A percentile compares a stretch with the other conserved stretches of the same genome.
These are phyloP conservation scores for Melanotaenia boesemani DNA, from an alignment of 2,797 vertebrate species.

Conservation along the genomic window DNA sequence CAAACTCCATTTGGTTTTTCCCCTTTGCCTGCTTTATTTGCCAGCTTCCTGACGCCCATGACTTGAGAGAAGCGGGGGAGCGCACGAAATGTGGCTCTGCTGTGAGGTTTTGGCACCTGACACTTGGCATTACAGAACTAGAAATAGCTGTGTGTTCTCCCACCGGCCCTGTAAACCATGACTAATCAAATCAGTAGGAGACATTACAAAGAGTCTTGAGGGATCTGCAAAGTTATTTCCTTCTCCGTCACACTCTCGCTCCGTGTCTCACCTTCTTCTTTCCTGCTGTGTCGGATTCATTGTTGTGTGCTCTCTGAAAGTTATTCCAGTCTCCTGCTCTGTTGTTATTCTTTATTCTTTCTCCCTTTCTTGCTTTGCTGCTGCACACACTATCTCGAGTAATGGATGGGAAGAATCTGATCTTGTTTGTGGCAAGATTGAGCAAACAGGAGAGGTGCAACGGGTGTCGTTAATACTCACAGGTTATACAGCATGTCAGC, in stretches of 20 bases:
- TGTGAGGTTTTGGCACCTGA: constrained; percentile 53
- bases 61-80: constrained; percentile 40
- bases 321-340: constrained; percentile 32
- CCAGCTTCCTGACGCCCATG: constrained; percentile 51
- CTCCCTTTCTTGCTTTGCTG: constrained; percentile 26
- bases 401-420: constrained; percentile 44
- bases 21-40: constrained; percentile 30
- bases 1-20: constrained; percentile 31
- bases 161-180: constrained; percentile 47
- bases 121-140: constrained; percentile 42
- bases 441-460: constrained; percentile 10
- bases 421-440: constrained; percentile 25
- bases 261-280: constrained; percentile 17
- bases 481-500: constrained; percentile 99
- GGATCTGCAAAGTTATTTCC: constrained; percentile 45
- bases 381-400: constrained; percentile 17
- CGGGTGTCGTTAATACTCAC: constrained; percentile 88
- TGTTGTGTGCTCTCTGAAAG: constrained; percentile 33
- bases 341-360: background rate
- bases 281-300: constrained; percentile 44
- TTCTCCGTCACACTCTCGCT: constrained; percentile 32
- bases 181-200: constrained; percentile 70
- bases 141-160: constrained; percentile 45
- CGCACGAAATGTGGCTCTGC: constrained; percentile 17
- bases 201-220: constrained; percentile 51